Conservation (phyloP, 2,113 vertebrate species). For the Amia ocellicauda region DNA sequence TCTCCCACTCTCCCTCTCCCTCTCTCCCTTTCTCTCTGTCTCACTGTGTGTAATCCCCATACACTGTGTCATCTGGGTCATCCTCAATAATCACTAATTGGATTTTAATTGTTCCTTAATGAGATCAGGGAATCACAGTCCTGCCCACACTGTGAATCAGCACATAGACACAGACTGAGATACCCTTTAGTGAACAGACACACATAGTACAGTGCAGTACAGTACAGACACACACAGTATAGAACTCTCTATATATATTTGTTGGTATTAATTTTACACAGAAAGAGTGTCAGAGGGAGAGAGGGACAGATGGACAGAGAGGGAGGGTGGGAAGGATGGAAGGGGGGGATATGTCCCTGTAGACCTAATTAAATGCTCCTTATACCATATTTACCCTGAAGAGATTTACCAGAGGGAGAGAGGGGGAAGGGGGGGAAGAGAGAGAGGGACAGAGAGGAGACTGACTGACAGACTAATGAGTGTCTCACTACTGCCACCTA, state of each 20-base stretch:
- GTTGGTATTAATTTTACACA: not conserved
- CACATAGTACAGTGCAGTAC: not conserved
- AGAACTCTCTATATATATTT: conserved; percentile 8
- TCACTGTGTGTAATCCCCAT: conserved; percentile 37
- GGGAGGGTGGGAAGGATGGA: not conserved
- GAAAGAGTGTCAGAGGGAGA: no score
- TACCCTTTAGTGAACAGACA: not conserved
- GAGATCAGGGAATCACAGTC: conserved; percentile 45
- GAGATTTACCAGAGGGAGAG: not conserved
- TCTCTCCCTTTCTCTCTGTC: not conserved
- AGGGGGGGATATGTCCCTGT: not conserved
- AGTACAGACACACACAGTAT: conserved; percentile 5
- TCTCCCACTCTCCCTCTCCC: no score
- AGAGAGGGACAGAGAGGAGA: not conserved
- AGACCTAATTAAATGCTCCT: no score
- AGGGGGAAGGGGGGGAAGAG: not conserved
- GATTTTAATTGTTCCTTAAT: conserved; percentile 60
- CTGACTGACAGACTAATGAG: no score
- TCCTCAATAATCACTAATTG: conserved; percentile 62
- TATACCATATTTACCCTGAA: no score
- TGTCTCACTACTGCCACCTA: conserved; percentile 16
- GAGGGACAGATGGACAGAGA: no score
- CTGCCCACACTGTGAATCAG: not conserved
- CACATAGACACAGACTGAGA: conserved; percentile 14
- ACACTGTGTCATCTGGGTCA: conserved; percentile 55